phyloP scores from a whole-genome alignment of 2,888 invertebrate species.

The Tipula vernalis region DNA sequence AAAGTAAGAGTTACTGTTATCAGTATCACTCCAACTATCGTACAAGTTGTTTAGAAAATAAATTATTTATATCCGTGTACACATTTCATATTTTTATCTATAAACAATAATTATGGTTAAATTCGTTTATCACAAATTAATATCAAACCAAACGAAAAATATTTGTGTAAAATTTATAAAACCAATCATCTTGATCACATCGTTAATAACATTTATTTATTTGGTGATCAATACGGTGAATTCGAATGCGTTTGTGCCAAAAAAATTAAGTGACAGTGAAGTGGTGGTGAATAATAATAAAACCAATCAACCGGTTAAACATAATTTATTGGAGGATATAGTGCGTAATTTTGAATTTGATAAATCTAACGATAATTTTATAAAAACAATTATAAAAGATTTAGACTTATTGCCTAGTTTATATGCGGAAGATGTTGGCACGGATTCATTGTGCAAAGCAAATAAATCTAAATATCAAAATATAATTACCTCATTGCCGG shows the following conservation, averaged over 20 bases:
- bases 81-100: background rate
- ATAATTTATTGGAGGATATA: background rate
- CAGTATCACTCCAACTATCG: background rate
- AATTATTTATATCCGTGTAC: background rate
- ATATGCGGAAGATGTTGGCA: background rate
- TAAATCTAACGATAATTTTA: background rate
- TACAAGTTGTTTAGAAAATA: background rate
- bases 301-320: background rate
- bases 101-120: background rate
- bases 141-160: background rate
- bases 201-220: background rate
- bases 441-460: background rate
- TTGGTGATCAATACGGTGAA: background rate
- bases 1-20: background rate
- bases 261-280: background rate
- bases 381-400: background rate
- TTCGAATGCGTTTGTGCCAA: background rate
- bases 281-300: background rate
- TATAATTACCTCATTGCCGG: background rate
- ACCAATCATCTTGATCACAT: background rate
- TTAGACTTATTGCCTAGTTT: background rate
- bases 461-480: background rate
- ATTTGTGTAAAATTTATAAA: background rate
- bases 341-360: background rate
- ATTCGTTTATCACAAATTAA: background rate